Evolutionary conservation across 30 jellyfish, hydroid and myxozoan species (phyloP).

Genomic region (Morbakka virulenta): DNA sequence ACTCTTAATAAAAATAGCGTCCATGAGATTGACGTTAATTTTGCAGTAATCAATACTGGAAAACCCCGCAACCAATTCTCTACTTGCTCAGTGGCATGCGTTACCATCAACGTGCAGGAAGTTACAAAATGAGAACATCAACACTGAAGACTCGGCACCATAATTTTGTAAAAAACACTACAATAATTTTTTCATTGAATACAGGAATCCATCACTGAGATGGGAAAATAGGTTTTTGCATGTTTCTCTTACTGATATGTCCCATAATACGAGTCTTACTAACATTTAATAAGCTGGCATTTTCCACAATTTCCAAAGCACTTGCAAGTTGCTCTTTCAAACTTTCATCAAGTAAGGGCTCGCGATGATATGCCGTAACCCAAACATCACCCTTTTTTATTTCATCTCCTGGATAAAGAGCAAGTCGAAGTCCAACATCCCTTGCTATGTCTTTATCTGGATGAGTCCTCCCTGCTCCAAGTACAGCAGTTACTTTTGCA

Average conservation of each 20-base stretch:
- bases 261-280: background rate
- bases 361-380: slow-evolving; percentile 64
- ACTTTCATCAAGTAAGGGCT: slow-evolving; percentile 10
- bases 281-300: background rate
- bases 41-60: no score
- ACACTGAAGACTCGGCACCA: no score
- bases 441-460: slow-evolving; percentile 73
- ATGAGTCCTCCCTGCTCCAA: slow-evolving; percentile 85
- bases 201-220: no score
- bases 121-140: no score
- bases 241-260: background rate
- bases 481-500: slow-evolving; percentile 71
- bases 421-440: slow-evolving; percentile 59
- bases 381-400: slow-evolving; percentile 34
- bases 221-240: no score
- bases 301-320: slow-evolving; percentile 15
- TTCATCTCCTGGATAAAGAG: slow-evolving; percentile 40
- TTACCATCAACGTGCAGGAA: no score
- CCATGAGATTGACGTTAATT: no score
- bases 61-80: no score
- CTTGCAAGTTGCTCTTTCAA: slow-evolving; percentile 11
- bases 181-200: no score
- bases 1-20: no score
- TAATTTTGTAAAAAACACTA: no score
- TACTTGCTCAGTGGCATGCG: no score